These are phyloP conservation scores for Cyphomyrus discorhynchus DNA, from an alignment of 2,113 vertebrate genomes.

Conservation along the genomic window DNA sequence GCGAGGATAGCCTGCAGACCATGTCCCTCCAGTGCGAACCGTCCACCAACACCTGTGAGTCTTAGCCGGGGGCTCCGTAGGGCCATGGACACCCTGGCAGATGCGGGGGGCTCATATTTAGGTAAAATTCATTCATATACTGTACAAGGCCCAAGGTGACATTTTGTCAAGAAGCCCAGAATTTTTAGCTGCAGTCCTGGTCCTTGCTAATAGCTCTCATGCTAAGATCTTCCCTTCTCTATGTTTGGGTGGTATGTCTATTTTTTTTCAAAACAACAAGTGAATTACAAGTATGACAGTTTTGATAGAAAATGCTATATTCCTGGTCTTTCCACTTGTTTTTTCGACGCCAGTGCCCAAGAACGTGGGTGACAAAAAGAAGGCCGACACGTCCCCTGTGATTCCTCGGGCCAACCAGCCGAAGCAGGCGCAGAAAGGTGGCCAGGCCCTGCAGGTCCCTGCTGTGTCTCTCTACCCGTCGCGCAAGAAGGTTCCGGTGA, in stretches of 20 bases:
- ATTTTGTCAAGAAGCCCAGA: background rate
- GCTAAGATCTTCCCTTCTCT: background rate
- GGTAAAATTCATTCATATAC: background rate
- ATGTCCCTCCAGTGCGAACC: conserved; percentile 89
- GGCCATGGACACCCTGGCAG: background rate
- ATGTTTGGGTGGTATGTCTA: background rate
- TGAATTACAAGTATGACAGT: background rate
- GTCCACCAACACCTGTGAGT: conserved; percentile 85
- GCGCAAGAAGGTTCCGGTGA: conserved; percentile 91
- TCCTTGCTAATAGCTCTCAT: background rate
- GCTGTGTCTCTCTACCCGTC: conserved; percentile 88
- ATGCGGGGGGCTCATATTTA: background rate
- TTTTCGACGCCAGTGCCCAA: conserved; percentile 73
- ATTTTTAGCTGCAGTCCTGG: background rate
- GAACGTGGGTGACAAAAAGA: conserved; percentile 76
- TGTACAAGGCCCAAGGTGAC: background rate
- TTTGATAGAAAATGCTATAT: background rate
- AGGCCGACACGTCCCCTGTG: conserved; percentile 86
- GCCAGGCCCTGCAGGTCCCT: conserved; percentile 86
- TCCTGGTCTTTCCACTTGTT: background rate
- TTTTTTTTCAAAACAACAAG: background rate
- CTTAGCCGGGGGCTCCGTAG: background rate
- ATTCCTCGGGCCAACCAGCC: conserved; percentile 80
- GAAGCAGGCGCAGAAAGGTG: conserved; percentile 67
- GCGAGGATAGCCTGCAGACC: conserved; percentile 90